These are phyloP conservation scores for Olivierus martensii DNA, from an alignment of 1,140 invertebrate species.

Conservation along the genomic window DNA sequence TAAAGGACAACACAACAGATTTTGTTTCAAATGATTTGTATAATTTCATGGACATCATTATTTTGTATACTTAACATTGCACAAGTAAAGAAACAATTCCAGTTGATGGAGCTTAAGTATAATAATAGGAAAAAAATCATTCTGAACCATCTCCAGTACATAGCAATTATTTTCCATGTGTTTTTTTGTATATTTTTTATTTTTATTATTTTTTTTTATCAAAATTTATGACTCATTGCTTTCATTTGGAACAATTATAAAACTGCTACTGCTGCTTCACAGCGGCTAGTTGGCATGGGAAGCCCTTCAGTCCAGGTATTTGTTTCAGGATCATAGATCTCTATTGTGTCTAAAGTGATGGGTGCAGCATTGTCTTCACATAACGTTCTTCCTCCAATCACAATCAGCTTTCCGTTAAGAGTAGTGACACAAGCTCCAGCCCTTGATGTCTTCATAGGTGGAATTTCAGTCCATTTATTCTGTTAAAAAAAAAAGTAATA, in stretches of 20 bases:
- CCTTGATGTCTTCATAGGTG: conserved; percentile 54
- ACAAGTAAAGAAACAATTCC: no score
- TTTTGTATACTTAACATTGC: no score
- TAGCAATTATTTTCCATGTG: no score
- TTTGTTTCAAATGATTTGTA: no score
- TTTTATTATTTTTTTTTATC: no score
- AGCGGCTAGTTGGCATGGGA: conserved; percentile 60
- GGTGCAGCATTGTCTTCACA: conserved; percentile 19
- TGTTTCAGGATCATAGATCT: conserved; percentile 62
- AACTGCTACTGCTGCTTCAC: conserved; percentile 64
- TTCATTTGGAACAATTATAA: conserved; percentile 31
- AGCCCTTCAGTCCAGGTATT: conserved; percentile 61
- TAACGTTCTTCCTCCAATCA: conserved; percentile 51
- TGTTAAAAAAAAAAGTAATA: conserved; percentile 29
- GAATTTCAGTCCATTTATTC: conserved; percentile 62
- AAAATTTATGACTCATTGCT: no score
- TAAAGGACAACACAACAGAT: no score
- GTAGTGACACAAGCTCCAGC: conserved; percentile 72
- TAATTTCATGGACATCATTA: no score
- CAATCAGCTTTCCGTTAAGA: conserved; percentile 62
- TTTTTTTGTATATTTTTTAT: no score
- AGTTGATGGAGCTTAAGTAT: no score
- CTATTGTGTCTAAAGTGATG: conserved; percentile 59
- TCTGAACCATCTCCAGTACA: no score
- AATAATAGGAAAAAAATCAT: no score